Evolutionary conservation across 2,888 invertebrate genomes (phyloP).

Genomic region (Cybosia mesomella): DNA sequence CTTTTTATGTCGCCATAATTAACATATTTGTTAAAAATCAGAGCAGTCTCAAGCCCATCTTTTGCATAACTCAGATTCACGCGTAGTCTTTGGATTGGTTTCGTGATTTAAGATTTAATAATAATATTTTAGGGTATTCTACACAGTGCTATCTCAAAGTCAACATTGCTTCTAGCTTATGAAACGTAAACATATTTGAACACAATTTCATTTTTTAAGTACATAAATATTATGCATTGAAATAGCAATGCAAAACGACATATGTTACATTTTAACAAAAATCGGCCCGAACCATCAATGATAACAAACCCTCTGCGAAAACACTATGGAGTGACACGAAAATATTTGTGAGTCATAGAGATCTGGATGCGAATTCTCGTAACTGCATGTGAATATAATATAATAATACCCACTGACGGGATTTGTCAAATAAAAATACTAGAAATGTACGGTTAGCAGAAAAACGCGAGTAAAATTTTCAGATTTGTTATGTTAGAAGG

Average conservation of each 20-base stretch:
- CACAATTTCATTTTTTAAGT: too few relatives aligned
- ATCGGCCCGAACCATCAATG: neutral
- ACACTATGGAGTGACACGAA: conserved; percentile 23
- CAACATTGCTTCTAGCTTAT: neutral
- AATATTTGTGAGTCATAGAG: conserved; percentile 50
- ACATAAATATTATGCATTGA: too few relatives aligned
- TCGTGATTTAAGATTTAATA: neutral
- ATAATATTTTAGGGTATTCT: neutral
- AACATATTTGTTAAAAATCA: neutral
- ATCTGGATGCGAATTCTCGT: conserved; percentile 35
- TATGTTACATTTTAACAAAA: too few relatives aligned
- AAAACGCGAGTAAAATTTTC: neutral
- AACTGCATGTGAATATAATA: conserved; percentile 25
- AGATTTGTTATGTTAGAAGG: neutral
- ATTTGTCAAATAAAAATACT: conserved; percentile 43
- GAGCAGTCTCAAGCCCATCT: neutral
- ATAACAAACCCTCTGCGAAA: neutral
- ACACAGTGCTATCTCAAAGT: neutral
- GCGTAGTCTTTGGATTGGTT: neutral
- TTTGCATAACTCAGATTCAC: neutral
- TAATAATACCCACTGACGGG: conserved; percentile 42
- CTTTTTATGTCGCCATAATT: neutral
- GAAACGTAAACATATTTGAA: too few relatives aligned
- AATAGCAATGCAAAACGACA: too few relatives aligned
- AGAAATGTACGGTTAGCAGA: conserved; percentile 28